phyloP scores from a whole-genome alignment of 2,888 invertebrate genomes.

The Drosophila dives region DNA sequence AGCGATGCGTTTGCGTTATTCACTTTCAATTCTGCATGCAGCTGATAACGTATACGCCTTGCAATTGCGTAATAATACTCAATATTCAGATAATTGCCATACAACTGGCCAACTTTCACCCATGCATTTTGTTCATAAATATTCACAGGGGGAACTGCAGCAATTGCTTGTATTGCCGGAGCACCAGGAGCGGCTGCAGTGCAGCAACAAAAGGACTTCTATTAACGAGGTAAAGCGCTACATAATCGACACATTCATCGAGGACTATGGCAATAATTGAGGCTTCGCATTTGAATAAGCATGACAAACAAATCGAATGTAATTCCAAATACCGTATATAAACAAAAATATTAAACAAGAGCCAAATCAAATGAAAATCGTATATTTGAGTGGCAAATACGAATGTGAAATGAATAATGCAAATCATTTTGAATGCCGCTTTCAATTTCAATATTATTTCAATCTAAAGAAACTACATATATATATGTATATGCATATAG shows the following conservation, averaged over 20 bases:
- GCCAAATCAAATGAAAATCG: slow-evolving; percentile 53
- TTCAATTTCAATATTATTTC: slow-evolving; percentile 38
- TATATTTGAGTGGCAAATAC: slow-evolving; percentile 34
- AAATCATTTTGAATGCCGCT: slow-evolving; percentile 23
- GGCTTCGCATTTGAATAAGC: slow-evolving; percentile 22
- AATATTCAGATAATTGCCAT: slow-evolving; percentile 56
- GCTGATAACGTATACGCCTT: slow-evolving; percentile 61
- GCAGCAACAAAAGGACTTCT: slow-evolving; percentile 83
- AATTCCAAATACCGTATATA: slow-evolving; percentile 23
- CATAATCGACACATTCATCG: slow-evolving; percentile 85
- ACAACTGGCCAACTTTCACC: slow-evolving; percentile 16
- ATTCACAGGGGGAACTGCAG: slow-evolving; percentile 82
- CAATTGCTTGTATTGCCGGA: slow-evolving; percentile 83
- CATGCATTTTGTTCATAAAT: background rate
- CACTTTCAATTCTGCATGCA: slow-evolving; percentile 23
- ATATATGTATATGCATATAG: slow-evolving; percentile 26
- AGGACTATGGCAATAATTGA: slow-evolving; percentile 83
- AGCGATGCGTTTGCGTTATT: slow-evolving; percentile 44
- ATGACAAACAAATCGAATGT: slow-evolving; percentile 28
- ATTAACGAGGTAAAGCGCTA: slow-evolving; percentile 85
- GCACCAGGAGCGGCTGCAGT: slow-evolving; percentile 83
- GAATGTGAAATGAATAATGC: slow-evolving; percentile 32
- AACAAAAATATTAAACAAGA: slow-evolving; percentile 17
- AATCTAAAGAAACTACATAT: slow-evolving; percentile 25
- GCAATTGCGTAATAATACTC: slow-evolving; percentile 45